Conservation (phyloP, 2,888 invertebrate species). For the Drosophila trichaetosa region DNA sequence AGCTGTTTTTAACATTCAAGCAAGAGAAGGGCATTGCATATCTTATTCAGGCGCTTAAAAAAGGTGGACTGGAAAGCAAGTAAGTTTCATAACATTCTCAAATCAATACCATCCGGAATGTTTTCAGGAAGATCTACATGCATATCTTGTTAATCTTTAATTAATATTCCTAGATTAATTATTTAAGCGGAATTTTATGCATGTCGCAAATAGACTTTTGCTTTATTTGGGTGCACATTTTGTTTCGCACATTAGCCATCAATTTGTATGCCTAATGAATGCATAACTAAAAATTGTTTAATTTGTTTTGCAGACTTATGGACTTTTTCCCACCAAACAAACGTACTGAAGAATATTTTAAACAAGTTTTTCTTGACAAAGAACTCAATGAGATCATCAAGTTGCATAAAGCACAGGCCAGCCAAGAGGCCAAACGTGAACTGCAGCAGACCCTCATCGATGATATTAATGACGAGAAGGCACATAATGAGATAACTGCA, state of each 20-base stretch:
- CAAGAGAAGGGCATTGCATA: slow-evolving; percentile 94
- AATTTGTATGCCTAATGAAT: neutral
- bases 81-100: slow-evolving; percentile 70
- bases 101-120: slow-evolving; percentile 35
- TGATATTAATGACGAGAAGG: slow-evolving; percentile 94
- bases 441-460: slow-evolving; percentile 92
- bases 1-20: slow-evolving; percentile 96
- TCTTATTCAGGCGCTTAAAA: slow-evolving; percentile 94
- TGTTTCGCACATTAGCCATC: slow-evolving; percentile 1
- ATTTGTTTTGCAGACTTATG: slow-evolving; percentile 88
- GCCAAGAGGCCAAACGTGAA: slow-evolving; percentile 93
- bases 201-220: slow-evolving; percentile 2
- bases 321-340: slow-evolving; percentile 98
- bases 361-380: slow-evolving; percentile 91
- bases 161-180: slow-evolving; percentile 11
- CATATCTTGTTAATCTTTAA: slow-evolving; percentile 33
- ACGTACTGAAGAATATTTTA: slow-evolving; percentile 95
- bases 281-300: neutral
- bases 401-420: slow-evolving; percentile 93
- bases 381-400: slow-evolving; percentile 92
- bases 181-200: slow-evolving; percentile 14
- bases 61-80: slow-evolving; percentile 92
- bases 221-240: slow-evolving; percentile 9
- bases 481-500: slow-evolving; percentile 93
- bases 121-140: slow-evolving; percentile 76